phyloP scores from a whole-genome alignment of 2,113 vertebrate species.

The Hippocampus comes region DNA sequence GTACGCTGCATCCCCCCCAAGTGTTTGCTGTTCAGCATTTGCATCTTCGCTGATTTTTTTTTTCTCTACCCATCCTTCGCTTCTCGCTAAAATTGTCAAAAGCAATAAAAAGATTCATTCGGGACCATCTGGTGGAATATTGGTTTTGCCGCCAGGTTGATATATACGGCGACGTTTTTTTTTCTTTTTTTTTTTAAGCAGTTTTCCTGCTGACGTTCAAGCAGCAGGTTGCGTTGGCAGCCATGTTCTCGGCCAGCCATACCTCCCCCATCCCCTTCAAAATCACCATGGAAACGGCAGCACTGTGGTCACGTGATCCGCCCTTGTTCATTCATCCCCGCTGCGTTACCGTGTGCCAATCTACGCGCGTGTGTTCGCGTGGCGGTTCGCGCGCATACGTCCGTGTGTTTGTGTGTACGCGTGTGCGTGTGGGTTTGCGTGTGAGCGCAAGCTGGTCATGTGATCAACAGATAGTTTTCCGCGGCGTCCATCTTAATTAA shows the following conservation, averaged over 20 bases:
- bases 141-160: too few species aligned
- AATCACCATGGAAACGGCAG: constrained; percentile 12
- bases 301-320: constrained; percentile 34
- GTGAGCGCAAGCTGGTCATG: constrained; percentile 17
- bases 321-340: constrained; percentile 38
- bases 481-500: not conserved
- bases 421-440: not conserved
- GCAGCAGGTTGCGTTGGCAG: not conserved
- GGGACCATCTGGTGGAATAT: too few species aligned
- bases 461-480: not conserved
- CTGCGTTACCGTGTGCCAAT: not conserved
- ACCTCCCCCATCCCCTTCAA: not conserved
- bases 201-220: not conserved
- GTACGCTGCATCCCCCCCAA: not conserved
- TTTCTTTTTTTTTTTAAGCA: too few species aligned
- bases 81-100: too few species aligned
- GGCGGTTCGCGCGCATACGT: not conserved
- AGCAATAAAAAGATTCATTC: too few species aligned
- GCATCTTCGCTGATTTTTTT: not conserved
- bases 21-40: not conserved
- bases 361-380: not conserved
- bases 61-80: too few species aligned
- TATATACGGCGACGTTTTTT: too few species aligned
- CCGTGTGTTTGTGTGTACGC: not conserved
- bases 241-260: not conserved